A percentile compares a stretch with the other conserved stretches of the same genome.
Conservation (phyloP, 2,797 vertebrate species). For the Typhlichthys eigenmanni region DNA sequence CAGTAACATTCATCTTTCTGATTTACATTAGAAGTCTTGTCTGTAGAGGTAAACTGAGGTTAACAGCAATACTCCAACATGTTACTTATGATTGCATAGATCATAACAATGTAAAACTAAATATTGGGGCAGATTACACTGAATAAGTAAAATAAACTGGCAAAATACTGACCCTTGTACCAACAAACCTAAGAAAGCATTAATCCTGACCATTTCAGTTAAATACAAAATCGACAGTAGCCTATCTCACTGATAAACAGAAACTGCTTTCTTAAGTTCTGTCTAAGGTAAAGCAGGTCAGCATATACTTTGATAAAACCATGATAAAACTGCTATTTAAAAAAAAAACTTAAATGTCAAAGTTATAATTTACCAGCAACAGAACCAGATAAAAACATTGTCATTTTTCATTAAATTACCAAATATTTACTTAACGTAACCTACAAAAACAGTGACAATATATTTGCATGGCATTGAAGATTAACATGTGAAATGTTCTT, state of each 20-base stretch:
- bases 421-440: slow-evolving; percentile 1
- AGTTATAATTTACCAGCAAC: slow-evolving; percentile 8
- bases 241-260: no score
- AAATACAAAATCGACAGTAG: neutral
- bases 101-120: slow-evolving; percentile 26
- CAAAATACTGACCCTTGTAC: slow-evolving; percentile 5
- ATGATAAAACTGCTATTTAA: neutral
- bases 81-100: slow-evolving; percentile 66
- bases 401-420: neutral
- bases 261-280: no score
- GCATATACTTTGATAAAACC: neutral
- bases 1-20: slow-evolving; percentile 19
- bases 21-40: slow-evolving; percentile 17
- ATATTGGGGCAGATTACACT: slow-evolving; percentile 10
- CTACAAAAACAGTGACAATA: neutral
- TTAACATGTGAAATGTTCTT: slow-evolving; percentile 45
- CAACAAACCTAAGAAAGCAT: slow-evolving; percentile 24
- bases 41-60: neutral
- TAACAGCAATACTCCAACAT: slow-evolving; percentile 4
- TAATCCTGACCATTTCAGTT: slow-evolving; percentile 4
- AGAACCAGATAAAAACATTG: neutral
- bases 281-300: neutral
- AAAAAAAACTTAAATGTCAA: slow-evolving; percentile 12
- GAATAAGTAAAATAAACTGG: slow-evolving; percentile 17
- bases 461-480: slow-evolving; percentile 12